Evolutionary conservation across 2,888 invertebrate genomes (phyloP), one percentile per base, ranked within the genome.

Genomic region (Oscheius sp.): DNA sequence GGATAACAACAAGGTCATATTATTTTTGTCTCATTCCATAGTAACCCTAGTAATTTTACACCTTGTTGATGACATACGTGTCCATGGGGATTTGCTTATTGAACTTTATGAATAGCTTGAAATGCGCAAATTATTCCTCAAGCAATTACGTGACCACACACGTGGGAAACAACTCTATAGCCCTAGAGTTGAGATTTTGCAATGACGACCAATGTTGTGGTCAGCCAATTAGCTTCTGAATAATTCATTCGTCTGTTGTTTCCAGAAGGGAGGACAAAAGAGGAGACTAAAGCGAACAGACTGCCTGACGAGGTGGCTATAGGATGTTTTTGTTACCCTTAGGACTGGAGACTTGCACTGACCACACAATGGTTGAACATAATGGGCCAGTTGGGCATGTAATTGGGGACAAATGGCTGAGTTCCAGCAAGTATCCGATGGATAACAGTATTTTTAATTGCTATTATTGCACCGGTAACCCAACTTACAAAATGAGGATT

Each of bases 11-110:
- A n/a, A n/a, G n/a, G n/a, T n/a, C n/a, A n/a, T n/a, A n/a, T n/a
- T n/a, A n/a, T n/a, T n/a, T n/a, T n/a, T n/a, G n/a, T n/a, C n/a
- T n/a, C n/a, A n/a, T n/a, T n/a, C n/a, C n/a, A n/a, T n/a, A n/a
- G n/a, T n/a, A n/a, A n/a, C n/a, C n/a, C n/a, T n/a, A n/a, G n/a
- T n/a, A n/a, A n/a, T n/a, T n/a, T n/a, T n/a, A n/a, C n/a, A n/a
- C 17, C 3, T 14, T 59, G 41, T 59, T 59, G 59, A 59, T 59
- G 41, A 41, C 59, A 59, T 17, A 17, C 59, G 59, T 59, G 44
- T 22, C 44, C 59, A 59, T 59, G 59, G 59, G 26, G 44, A 59
- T 59, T 59, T 26, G 24, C 33, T 51, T 30, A 41, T 36, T 51
- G 22, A 26, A 24, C n/a, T 41, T 26, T 44, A 26, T 30, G 12